These are phyloP conservation scores for Latheticus oryzae DNA, from an alignment of 2,888 invertebrate genomes.

Conservation along the genomic window DNA sequence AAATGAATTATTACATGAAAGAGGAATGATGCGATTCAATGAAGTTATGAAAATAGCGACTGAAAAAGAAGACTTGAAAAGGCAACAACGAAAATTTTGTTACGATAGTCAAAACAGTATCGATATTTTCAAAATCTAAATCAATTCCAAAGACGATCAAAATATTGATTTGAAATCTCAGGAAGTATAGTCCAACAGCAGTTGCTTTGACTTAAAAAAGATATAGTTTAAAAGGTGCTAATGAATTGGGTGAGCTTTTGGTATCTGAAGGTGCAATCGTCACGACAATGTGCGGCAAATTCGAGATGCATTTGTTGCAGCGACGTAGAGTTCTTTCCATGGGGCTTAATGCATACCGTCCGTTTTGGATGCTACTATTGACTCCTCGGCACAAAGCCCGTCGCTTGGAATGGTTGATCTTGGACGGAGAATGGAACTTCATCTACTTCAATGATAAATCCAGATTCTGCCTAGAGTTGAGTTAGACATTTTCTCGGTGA, in stretches of 20 bases:
- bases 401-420: no score
- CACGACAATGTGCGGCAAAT: no score
- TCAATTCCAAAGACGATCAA: conserved; percentile 68
- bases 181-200: conserved; percentile 63
- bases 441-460: no score
- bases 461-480: no score
- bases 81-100: conserved; percentile 48
- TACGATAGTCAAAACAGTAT: conserved; percentile 42
- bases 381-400: no score
- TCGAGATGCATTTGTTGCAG: no score
- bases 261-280: no score
- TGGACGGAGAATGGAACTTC: no score
- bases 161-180: conserved; percentile 67
- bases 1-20: conserved; percentile 84
- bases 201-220: conserved; percentile 59
- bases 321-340: no score
- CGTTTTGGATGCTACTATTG: no score
- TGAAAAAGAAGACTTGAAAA: conserved; percentile 73
- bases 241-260: conserved; percentile 56
- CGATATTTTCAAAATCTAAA: conserved; percentile 64
- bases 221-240: conserved; percentile 57
- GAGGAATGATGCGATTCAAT: conserved; percentile 85
- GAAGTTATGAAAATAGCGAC: conserved; percentile 81
- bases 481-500: no score
- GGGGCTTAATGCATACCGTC: no score